A percentile compares a stretch with the other conserved stretches of the same genome.
Evolutionary conservation across 2,888 invertebrate genomes (phyloP).

Genomic region (Actias luna): DNA sequence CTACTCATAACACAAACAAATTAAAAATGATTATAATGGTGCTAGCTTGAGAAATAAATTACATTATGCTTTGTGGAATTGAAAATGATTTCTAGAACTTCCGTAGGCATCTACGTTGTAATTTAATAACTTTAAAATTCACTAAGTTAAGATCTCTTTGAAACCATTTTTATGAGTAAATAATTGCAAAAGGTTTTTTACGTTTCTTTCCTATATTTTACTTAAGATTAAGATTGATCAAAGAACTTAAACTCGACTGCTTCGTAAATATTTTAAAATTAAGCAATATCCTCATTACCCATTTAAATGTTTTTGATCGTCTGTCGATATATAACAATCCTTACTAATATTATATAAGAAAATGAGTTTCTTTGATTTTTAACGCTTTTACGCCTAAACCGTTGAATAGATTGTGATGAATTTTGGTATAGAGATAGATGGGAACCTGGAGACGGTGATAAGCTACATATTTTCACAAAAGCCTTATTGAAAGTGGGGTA

Average conservation of each 20-base stretch:
- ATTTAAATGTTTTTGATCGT: background rate
- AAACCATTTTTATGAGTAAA: background rate
- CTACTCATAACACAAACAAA: background rate
- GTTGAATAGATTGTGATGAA: no score
- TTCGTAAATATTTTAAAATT: background rate
- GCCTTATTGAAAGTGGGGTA: no score
- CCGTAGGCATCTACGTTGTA: background rate
- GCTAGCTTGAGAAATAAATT: background rate
- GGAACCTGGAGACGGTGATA: no score
- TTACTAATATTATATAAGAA: no score
- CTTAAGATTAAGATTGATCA: background rate
- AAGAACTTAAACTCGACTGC: background rate
- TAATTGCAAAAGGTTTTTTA: background rate
- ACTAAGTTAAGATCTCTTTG: slow-evolving; percentile 4
- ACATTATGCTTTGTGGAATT: background rate
- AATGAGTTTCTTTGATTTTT: no score
- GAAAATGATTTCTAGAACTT: background rate
- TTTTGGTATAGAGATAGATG: no score
- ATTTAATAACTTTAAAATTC: slow-evolving; percentile 7
- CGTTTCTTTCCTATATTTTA: background rate
- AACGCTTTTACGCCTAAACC: no score
- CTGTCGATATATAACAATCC: background rate
- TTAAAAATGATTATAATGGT: background rate
- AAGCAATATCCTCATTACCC: background rate
- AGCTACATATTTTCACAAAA: no score